Evolutionary conservation across 2,113 vertebrate genomes (phyloP), one percentile per base, ranked within the genome.

Genomic region (Archocentrus centrarchus): DNA sequence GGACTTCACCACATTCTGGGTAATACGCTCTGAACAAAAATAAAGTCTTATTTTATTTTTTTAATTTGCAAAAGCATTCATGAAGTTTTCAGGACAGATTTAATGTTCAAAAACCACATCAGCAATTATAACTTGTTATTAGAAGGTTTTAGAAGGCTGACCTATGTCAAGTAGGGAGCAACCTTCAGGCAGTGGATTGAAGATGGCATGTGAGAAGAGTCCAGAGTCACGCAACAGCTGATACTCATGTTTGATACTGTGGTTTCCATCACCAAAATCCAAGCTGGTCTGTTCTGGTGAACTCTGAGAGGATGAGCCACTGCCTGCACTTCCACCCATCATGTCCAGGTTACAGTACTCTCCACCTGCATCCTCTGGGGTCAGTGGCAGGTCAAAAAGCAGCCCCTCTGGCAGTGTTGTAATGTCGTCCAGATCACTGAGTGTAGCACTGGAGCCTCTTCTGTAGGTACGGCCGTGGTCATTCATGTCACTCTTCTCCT

Each of bases 1-100:
- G 0, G 97, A 98, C 91, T 97, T 97, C 77, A 98, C 93, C 93
- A 98, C 96, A 18, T 96, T 98, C 94, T 98, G 97, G 11, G 95
- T 95, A 30, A 97, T 93, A 2, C 91, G 95, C 75, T 98, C 97
- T 98, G 37, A n/a, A 82, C 1, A 39, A 32, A 64, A 27, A n/a
- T n/a, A 81, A 87, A 44, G 13, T 7, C 47, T 35, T 3, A 63
- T 47, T 61, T 60, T n/a, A 77, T 50, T 70, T 15, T 68, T 63
- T 55, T 6, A 50, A 73, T n/a, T 62, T 39, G 4, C 20, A 68
- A 41, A 22, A 11, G 61, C 27, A 79, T 32, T 37, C 0, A 24
- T 30, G 15, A 41, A 18, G 11, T 53, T 73, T 81, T 41, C 17
- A 15, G 4, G 24, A 41, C 11, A 11, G 24, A 47, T 82, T 58